Conservation (phyloP, 1,140 invertebrate species). For the Plectrocnemia conspersa region DNA sequence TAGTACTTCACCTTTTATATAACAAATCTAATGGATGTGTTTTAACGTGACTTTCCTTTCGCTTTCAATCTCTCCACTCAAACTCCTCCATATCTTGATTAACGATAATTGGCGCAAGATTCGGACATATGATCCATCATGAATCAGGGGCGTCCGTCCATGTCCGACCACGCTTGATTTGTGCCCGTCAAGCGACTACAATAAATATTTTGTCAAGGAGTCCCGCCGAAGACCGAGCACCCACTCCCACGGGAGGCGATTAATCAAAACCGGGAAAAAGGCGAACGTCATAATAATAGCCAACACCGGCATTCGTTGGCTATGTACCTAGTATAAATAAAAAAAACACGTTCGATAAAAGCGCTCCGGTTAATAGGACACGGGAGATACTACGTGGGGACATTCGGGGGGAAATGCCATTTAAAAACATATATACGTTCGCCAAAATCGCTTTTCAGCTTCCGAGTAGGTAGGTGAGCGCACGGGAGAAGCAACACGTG, state of each 20-base stretch:
- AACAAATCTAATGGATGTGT: no score
- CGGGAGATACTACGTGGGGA: background rate
- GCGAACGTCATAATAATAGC: constrained; percentile 23
- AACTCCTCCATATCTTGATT: no score
- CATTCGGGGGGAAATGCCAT: constrained; percentile 5
- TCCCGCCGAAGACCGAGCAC: constrained; percentile 1
- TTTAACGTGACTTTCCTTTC: no score
- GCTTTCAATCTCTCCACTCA: no score
- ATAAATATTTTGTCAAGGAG: constrained; percentile 28
- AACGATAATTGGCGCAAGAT: background rate
- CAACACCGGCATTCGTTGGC: background rate
- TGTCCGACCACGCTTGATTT: constrained; percentile 9
- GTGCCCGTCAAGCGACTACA: constrained; percentile 17
- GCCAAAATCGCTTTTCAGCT: constrained; percentile 19
- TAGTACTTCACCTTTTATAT: no score
- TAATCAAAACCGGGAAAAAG: constrained; percentile 20
- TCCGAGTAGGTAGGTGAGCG: constrained; percentile 14
- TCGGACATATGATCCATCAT: constrained; percentile 11
- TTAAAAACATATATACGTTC: constrained; percentile 21
- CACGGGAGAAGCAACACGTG: constrained; percentile 28
- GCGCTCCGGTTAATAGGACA: constrained; percentile 18
- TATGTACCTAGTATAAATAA: background rate
- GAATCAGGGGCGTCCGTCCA: constrained; percentile 4
- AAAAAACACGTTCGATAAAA: constrained; percentile 17
- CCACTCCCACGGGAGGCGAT: background rate